Percentiles rank a stretch among this genome's conserved stretches.
phyloP scores from a whole-genome alignment of 1,140 invertebrate genomes.

The Brachionus paranguensis region DNA sequence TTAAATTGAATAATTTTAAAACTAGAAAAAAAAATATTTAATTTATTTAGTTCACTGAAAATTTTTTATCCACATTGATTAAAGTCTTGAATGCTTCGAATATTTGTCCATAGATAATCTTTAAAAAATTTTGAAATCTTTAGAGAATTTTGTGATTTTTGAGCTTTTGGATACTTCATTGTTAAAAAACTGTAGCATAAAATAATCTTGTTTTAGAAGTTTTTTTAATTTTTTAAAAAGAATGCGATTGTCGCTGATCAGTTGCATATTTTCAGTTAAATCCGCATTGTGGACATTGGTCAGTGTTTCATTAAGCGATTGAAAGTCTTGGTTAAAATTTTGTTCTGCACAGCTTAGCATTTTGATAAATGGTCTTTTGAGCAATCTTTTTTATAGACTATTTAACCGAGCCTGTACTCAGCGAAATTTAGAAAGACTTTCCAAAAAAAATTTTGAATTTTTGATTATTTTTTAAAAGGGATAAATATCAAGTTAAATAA shows the following conservation, averaged over 20 bases:
- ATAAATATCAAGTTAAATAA: too few relatives aligned
- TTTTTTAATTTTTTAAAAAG: neutral
- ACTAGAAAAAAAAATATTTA: neutral
- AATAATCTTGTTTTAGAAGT: neutral
- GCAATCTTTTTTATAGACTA: neutral
- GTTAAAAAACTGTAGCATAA: neutral
- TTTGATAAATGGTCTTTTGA: neutral
- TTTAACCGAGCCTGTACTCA: neutral
- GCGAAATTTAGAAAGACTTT: too few relatives aligned
- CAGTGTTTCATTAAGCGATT: neutral
- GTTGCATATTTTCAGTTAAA: neutral
- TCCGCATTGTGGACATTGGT: neutral
- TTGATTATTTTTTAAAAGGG: too few relatives aligned
- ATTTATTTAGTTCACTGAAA: neutral
- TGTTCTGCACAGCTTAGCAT: neutral
- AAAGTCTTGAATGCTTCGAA: neutral
- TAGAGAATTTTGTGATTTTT: neutral
- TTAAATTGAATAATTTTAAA: neutral
- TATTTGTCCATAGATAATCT: neutral
- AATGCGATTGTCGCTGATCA: neutral
- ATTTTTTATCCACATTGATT: neutral
- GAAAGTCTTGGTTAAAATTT: neutral
- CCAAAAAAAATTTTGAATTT: too few relatives aligned
- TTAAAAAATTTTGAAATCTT: neutral
- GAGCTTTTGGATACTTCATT: neutral